Evolutionary conservation across 2,888 invertebrate genomes (phyloP), one percentile per base, ranked within the genome.

Genomic region (Rhagium mordax): DNA sequence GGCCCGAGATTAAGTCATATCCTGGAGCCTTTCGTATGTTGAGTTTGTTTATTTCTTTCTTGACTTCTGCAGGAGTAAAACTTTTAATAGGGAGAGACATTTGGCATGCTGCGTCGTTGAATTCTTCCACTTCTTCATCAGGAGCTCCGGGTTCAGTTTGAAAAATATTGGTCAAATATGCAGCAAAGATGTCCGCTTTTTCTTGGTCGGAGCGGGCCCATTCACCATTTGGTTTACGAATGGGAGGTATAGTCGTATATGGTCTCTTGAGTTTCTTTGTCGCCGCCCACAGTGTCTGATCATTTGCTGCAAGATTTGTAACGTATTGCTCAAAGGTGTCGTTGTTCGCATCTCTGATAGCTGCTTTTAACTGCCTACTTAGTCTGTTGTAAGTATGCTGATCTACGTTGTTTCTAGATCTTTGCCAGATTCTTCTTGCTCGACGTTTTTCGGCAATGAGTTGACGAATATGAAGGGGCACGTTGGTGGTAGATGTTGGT

Each of bases 1-100:
- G n/a, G n/a, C n/a, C n/a, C n/a, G 5, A 49, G 3, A 8, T 49
- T 15, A 49, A 8, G 18, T 49, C 49, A 49, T 16, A 49, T 15
- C 49, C 49, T 49, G 49, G 18, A 3, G 49, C 16, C 18, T 49
- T 49, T 4, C 3, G 49, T 15, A 6, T 49, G 8, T 49, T 49
- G 1, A 57, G 57, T 57, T 57, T 21, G 13, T 10, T 20, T 24
- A 57, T 57, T 57, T 57, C 57, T 15, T 57, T 57, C 57, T 20
- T 57, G 4, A 18, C 55, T 24, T 55, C 21, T 24, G 21, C 21
- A 4, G 55, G 20, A 21, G 55, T 20, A 18, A 55, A 21, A 5
- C 3, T 20, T 24, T 55, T 20, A 6, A 21, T 55, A 4, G 55
- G 55, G 7, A 15, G 48, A 15, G 48, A 48, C 48, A 48, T 15